Conservation (phyloP, 2,888 invertebrate genomes). For the Ellobium chinense region DNA sequence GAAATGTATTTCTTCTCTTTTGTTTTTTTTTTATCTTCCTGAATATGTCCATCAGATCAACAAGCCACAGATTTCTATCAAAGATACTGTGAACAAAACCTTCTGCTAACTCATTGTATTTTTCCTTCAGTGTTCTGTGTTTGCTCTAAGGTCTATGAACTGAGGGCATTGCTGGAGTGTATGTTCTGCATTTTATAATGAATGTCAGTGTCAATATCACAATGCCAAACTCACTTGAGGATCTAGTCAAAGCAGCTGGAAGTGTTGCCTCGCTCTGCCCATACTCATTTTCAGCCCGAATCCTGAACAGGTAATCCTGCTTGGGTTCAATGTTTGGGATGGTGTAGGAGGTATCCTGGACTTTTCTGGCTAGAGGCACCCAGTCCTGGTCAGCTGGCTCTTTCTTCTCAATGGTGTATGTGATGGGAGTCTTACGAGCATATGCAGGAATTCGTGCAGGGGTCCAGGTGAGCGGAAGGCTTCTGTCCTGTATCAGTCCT, state of each 20-base stretch:
- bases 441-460: slow-evolving; percentile 92
- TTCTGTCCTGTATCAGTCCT: slow-evolving; percentile 93
- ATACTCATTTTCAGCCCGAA: slow-evolving; percentile 97
- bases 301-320: slow-evolving; percentile 95
- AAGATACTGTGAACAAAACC: no score
- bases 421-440: slow-evolving; percentile 88
- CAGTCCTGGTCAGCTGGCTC: slow-evolving; percentile 62
- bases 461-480: slow-evolving; percentile 94
- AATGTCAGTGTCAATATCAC: no score
- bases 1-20: no score
- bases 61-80: no score
- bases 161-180: no score
- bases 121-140: no score
- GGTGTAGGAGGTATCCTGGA: slow-evolving; percentile 61
- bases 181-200: no score
- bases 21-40: no score
- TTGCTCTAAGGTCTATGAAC: no score
- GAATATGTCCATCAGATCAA: no score
- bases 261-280: slow-evolving; percentile 98
- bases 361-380: slow-evolving; percentile 57
- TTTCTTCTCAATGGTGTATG: slow-evolving; percentile 90
- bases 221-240: slow-evolving; percentile 57
- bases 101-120: no score
- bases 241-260: slow-evolving; percentile 82
- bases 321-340: slow-evolving; percentile 86